Percentiles rank a stretch among this genome's conserved stretches.
These are phyloP conservation scores for Cabera pusaria DNA, from an alignment of 2,888 invertebrate species.

Conservation along the genomic window DNA sequence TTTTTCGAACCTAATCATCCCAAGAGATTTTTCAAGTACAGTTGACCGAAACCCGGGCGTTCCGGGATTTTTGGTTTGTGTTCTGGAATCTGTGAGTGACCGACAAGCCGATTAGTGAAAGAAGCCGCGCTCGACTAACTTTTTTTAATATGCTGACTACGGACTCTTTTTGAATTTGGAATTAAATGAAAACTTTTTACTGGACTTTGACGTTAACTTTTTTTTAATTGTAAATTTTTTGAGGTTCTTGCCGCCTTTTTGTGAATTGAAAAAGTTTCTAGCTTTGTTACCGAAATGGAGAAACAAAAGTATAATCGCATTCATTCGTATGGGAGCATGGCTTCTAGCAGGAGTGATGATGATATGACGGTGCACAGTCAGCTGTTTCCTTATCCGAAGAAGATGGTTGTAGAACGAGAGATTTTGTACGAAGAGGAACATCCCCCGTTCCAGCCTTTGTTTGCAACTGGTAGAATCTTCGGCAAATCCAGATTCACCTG, in stretches of 20 bases:
- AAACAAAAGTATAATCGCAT: conserved; percentile 58
- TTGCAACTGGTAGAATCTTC: conserved; percentile 69
- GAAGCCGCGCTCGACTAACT: conserved; percentile 26
- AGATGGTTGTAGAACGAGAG: conserved; percentile 67
- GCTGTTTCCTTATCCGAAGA: conserved; percentile 68
- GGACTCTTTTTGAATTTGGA: conserved; percentile 25
- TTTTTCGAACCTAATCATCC: conserved; percentile 76
- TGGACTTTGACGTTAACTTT: conserved; percentile 12
- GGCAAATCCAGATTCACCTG: conserved; percentile 81
- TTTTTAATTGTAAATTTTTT: conserved; percentile 7
- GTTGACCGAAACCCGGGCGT: conserved; percentile 64
- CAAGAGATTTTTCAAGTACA: conserved; percentile 78
- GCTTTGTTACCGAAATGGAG: conserved; percentile 52
- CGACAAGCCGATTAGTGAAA: conserved; percentile 40
- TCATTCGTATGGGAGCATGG: conserved; percentile 76
- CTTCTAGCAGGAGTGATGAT: conserved; percentile 66
- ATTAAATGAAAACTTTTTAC: conserved; percentile 1
- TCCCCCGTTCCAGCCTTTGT: conserved; percentile 70
- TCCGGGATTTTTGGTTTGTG: conserved; percentile 54
- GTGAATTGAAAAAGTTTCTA: no score
- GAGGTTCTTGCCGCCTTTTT: no score
- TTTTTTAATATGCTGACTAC: conserved; percentile 14
- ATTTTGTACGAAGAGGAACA: conserved; percentile 73
- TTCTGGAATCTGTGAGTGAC: conserved; percentile 44
- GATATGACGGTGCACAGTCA: conserved; percentile 77